phyloP scores from a whole-genome alignment of 2,888 invertebrate species.

The Chaetogeoica ovagalla region DNA sequence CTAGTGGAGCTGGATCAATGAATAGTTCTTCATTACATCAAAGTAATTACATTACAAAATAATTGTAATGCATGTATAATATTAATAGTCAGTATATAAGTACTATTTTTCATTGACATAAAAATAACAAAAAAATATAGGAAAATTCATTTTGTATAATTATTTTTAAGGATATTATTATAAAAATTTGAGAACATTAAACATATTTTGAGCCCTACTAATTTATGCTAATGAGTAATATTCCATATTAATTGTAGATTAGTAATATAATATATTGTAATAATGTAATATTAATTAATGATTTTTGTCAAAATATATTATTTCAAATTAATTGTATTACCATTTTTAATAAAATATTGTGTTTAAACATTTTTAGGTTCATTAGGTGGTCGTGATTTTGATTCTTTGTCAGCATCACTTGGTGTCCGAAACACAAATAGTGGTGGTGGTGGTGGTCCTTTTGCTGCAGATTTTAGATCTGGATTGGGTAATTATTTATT shows the following conservation, averaged over 20 bases:
- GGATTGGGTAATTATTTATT: conserved; percentile 48
- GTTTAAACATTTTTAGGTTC: conserved; percentile 43
- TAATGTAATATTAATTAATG: no score
- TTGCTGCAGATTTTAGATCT: conserved; percentile 39
- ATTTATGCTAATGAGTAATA: no score
- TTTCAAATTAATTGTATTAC: not conserved
- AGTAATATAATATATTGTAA: no score
- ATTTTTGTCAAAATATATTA: not conserved
- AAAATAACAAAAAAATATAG: no score
- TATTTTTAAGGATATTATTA: no score
- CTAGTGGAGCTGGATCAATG: conserved; percentile 37
- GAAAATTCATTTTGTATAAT: no score
- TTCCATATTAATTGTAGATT: no score
- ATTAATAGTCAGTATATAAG: no score
- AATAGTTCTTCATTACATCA: conserved; percentile 45
- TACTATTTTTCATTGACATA: no score
- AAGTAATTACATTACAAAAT: conserved; percentile 9
- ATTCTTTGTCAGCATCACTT: conserved; percentile 56
- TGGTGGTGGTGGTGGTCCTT: conserved; percentile 38
- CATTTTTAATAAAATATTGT: not conserved
- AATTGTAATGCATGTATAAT: no score
- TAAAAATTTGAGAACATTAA: no score
- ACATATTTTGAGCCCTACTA: no score
- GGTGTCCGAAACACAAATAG: conserved; percentile 43
- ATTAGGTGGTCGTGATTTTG: conserved; percentile 56